A percentile compares a stretch with the other conserved stretches of the same genome.
These are phyloP conservation scores for Bellardia bayeri DNA, from an alignment of 2,888 invertebrate species.

Conservation along the genomic window DNA sequence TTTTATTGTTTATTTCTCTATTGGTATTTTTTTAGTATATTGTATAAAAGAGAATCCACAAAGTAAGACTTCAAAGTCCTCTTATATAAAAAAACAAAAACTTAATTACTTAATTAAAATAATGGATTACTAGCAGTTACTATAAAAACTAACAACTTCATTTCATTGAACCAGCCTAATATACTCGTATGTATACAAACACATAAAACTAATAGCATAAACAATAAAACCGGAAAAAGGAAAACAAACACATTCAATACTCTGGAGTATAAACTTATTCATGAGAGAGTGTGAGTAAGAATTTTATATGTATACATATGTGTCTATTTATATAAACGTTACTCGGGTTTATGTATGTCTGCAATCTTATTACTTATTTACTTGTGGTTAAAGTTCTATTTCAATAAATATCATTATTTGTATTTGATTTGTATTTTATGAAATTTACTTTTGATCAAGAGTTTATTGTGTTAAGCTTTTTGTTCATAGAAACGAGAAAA, in stretches of 20 bases:
- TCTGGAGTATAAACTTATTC: neutral
- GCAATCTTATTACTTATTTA: neutral
- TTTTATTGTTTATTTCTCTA: no score
- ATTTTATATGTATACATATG: neutral
- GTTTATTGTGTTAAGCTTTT: no score
- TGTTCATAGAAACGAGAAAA: no score
- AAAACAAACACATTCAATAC: constrained; percentile 1
- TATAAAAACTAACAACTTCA: no score
- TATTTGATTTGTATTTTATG: neutral
- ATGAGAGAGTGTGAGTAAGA: neutral
- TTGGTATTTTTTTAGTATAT: no score
- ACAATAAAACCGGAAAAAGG: constrained; percentile 38
- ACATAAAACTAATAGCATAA: constrained; percentile 16
- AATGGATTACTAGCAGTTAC: no score
- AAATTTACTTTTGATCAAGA: no score
- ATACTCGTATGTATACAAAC: neutral
- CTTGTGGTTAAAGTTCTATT: neutral
- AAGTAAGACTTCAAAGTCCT: no score
- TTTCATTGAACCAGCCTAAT: no score
- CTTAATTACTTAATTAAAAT: no score
- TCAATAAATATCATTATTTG: neutral
- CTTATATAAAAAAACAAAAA: no score
- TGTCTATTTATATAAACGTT: constrained; percentile 2
- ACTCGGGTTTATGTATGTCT: neutral
- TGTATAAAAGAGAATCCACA: no score